phyloP scores from a whole-genome alignment of 2,888 invertebrate species.

The Acrobasis consociella region DNA sequence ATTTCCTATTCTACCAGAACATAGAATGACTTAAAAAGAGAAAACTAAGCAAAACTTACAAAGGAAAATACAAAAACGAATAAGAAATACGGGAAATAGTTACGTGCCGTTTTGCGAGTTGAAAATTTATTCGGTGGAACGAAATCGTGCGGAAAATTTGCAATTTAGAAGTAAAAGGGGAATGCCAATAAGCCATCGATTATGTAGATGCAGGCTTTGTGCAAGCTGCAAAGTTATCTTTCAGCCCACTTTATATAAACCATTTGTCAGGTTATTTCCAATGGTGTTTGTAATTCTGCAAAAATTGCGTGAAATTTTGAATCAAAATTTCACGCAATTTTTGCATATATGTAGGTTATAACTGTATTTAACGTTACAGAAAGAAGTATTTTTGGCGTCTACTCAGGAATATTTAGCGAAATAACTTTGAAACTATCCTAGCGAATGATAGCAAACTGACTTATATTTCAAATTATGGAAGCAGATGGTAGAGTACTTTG shows the following conservation, averaged over 20 bases:
- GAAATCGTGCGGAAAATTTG: conserved; percentile 82
- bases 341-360: no score
- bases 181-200: conserved; percentile 81
- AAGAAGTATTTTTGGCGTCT: no score
- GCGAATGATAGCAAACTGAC: no score
- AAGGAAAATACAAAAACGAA: conserved; percentile 50
- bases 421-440: no score
- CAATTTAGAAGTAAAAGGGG: conserved; percentile 81
- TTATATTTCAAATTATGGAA: no score
- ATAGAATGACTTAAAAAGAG: conserved; percentile 12
- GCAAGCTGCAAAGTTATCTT: conserved; percentile 74
- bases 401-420: no score
- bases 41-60: conserved; percentile 43
- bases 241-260: conserved; percentile 63
- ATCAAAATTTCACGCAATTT: no score
- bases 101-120: conserved; percentile 65
- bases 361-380: no score
- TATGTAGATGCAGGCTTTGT: conserved; percentile 80
- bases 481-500: no score
- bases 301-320: conserved; percentile 16
- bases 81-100: conserved; percentile 65
- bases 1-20: neutral
- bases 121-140: conserved; percentile 75
- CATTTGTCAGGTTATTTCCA: conserved; percentile 71
- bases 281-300: conserved; percentile 49